Percentiles rank a stretch among this genome's conserved stretches.
phyloP scores from a whole-genome alignment of 2,888 invertebrate species.

The Drosophila pullipes region DNA sequence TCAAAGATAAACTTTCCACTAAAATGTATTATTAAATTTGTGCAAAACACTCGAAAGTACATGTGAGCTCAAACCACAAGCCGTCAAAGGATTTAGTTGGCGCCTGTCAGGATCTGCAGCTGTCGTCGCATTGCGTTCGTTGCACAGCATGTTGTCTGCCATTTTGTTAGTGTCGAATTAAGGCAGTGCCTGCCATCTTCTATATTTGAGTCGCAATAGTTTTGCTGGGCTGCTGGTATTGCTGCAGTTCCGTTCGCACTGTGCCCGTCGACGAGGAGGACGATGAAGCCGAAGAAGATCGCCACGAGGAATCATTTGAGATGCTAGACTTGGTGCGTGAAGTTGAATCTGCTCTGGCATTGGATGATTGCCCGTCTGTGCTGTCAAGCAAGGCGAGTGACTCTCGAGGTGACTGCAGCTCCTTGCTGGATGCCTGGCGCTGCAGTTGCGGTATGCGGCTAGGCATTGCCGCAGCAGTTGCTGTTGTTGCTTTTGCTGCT shows the following conservation, averaged over 20 bases:
- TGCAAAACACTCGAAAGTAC: slow-evolving; percentile 46
- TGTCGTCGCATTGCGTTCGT: slow-evolving; percentile 55
- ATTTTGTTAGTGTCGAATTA: slow-evolving; percentile 33
- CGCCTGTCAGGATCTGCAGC: slow-evolving; percentile 17
- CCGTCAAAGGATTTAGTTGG: slow-evolving; percentile 46
- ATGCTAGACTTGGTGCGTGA: slow-evolving; percentile 67
- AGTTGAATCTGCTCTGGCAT: slow-evolving; percentile 24
- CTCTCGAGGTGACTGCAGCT: slow-evolving; percentile 35
- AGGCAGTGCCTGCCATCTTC: slow-evolving; percentile 30
- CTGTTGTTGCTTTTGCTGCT: slow-evolving; percentile 20
- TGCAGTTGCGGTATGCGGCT: slow-evolving; percentile 81
- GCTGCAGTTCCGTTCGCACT: slow-evolving; percentile 84
- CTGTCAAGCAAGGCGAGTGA: slow-evolving; percentile 3
- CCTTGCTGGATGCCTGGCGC: slow-evolving; percentile 62
- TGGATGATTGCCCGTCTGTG: slow-evolving; percentile 24
- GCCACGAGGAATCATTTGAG: slow-evolving; percentile 61
- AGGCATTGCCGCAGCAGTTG: slow-evolving; percentile 18
- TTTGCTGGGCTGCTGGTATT: slow-evolving; percentile 56
- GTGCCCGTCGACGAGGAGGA: slow-evolving; percentile 84
- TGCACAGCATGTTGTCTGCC: slow-evolving; percentile 42
- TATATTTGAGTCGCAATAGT: slow-evolving; percentile 73
- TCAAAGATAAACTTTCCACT: slow-evolving; percentile 72
- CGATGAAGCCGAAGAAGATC: slow-evolving; percentile 54
- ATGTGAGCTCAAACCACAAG: slow-evolving; percentile 23
- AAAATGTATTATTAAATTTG: slow-evolving; percentile 79